A percentile compares a stretch with the other conserved stretches of the same genome.
Conservation (phyloP, 2,113 vertebrate genomes). For the Synchiropus splendidus region DNA sequence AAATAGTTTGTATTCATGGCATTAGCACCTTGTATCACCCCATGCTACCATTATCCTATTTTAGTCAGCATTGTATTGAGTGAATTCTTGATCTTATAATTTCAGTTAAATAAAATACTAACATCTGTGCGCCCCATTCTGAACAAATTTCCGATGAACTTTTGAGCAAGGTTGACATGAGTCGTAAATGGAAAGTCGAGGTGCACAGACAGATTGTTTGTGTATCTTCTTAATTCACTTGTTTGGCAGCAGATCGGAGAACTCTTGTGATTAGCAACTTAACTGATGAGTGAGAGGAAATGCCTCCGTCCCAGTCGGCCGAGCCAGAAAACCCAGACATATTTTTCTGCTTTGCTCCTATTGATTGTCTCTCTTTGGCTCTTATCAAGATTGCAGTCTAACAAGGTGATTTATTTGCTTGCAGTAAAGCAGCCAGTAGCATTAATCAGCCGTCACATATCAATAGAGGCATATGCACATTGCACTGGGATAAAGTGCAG, state of each 20-base stretch:
- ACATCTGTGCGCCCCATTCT: no score
- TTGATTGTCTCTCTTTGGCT: conserved; percentile 57
- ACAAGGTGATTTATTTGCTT: conserved; percentile 49
- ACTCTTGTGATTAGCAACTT: conserved; percentile 35
- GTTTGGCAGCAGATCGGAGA: conserved; percentile 31
- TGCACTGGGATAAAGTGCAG: conserved; percentile 24
- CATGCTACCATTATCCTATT: no score
- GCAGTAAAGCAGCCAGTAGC: conserved; percentile 40
- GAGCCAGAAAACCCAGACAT: conserved; percentile 37
- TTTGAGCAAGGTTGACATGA: no score
- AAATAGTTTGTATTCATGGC: no score
- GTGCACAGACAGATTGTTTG: no score
- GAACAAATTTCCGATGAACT: no score
- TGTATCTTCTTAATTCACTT: no score
- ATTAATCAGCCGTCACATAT: conserved; percentile 58
- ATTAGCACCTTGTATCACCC: no score
- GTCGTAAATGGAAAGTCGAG: no score
- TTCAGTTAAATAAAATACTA: no score
- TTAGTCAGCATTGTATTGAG: no score
- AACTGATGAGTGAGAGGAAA: conserved; percentile 47
- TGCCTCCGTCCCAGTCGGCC: conserved; percentile 50
- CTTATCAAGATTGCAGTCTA: conserved; percentile 63
- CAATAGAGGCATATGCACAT: conserved; percentile 35
- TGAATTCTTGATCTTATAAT: no score
- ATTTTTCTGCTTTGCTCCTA: conserved; percentile 44